phyloP scores from a whole-genome alignment of 2,113 vertebrate species.

The Phocoena sinus region DNA sequence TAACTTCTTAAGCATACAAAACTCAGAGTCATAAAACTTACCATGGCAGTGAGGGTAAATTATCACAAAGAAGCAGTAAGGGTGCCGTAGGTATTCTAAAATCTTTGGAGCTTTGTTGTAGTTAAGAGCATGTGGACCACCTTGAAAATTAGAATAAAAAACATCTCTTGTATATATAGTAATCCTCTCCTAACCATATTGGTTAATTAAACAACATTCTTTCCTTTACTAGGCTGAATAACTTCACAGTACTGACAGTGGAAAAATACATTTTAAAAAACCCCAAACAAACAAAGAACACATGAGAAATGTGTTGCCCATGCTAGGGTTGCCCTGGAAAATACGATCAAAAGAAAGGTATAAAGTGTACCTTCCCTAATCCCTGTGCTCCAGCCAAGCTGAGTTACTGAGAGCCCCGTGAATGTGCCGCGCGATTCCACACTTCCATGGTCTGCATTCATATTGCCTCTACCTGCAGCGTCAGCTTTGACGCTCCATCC shows the following conservation, averaged over 20 bases:
- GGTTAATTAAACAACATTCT: background rate
- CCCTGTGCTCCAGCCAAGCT: accelerated
- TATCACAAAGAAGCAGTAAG: background rate
- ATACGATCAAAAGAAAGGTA: background rate
- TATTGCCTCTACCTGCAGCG: accelerated
- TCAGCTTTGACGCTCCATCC: accelerated
- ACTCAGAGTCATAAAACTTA: background rate
- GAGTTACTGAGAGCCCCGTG: accelerated
- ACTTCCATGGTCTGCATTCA: accelerated
- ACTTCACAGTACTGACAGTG: background rate
- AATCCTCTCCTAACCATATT: background rate
- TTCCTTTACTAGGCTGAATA: background rate
- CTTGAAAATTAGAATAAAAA: conserved; percentile 23
- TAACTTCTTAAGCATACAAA: background rate
- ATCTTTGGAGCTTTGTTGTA: background rate
- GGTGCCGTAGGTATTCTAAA: background rate
- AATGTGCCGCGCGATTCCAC: accelerated
- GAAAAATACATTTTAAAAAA: background rate
- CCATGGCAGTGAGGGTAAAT: background rate
- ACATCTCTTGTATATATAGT: background rate
- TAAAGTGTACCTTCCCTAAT: too few species aligned
- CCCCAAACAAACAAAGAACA: background rate
- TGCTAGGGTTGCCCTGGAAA: background rate
- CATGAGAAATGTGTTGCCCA: background rate
- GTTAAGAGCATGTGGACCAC: background rate